A percentile compares a stretch with the other conserved stretches of the same genome.
Evolutionary conservation across 2,113 vertebrate genomes (phyloP).

Genomic region (Porphyrio hochstetteri): DNA sequence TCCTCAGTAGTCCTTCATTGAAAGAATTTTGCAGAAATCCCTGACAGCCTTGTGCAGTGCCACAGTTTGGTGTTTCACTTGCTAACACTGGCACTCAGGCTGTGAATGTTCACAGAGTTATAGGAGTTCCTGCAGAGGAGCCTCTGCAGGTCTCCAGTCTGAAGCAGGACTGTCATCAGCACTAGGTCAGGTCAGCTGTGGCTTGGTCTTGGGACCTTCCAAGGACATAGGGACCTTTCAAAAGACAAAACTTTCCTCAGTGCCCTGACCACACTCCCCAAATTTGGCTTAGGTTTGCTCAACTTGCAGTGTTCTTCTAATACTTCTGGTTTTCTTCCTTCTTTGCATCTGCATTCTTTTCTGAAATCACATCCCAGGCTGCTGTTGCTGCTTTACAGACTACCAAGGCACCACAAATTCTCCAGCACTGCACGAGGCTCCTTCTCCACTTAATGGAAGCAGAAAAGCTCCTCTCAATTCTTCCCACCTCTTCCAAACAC

Average conservation of each 20-base stretch:
- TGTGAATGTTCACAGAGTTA: not conserved
- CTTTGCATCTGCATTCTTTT: not conserved
- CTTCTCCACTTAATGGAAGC: not conserved
- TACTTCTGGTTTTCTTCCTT: not conserved
- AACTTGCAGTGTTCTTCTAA: not conserved
- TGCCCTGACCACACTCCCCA: not conserved
- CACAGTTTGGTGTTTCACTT: not conserved
- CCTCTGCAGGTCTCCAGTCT: not conserved
- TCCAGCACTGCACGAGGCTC: not conserved
- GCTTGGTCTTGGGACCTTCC: not conserved
- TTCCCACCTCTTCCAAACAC: not conserved
- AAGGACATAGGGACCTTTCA: not conserved
- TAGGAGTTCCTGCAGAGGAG: not conserved
- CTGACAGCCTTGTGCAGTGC: not conserved
- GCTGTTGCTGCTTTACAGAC: not conserved
- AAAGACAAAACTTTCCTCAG: not conserved
- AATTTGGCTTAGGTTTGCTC: not conserved
- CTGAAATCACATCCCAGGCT: not conserved
- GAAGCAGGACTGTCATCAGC: accelerated
- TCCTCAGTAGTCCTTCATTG: not conserved
- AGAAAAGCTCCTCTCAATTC: not conserved
- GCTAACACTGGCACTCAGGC: not conserved
- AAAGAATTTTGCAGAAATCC: not conserved
- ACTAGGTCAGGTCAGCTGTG: not conserved
- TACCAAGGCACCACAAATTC: not conserved